phyloP scores from a whole-genome alignment of 2,113 vertebrate genomes.

The Monopterus albus region DNA sequence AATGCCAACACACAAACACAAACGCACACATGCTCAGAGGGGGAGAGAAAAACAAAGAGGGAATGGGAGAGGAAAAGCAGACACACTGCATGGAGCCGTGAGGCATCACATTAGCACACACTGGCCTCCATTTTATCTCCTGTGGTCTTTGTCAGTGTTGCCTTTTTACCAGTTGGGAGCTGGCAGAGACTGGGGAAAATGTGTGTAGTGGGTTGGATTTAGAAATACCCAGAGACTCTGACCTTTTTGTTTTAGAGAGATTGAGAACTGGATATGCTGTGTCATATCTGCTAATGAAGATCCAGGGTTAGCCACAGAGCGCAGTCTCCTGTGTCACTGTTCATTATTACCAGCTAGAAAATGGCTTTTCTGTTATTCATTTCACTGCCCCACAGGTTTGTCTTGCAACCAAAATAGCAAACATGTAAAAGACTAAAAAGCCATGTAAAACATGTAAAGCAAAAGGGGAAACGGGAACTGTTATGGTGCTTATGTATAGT shows the following conservation, averaged over 20 bases:
- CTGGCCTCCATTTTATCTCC: slow-evolving; percentile 81
- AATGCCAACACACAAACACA: slow-evolving; percentile 70
- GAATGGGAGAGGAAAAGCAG: slow-evolving; percentile 67
- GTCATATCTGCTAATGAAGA: slow-evolving; percentile 39
- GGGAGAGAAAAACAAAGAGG: slow-evolving; percentile 77
- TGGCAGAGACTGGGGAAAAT: slow-evolving; percentile 52
- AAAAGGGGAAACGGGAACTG: not conserved
- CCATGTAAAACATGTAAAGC: not conserved
- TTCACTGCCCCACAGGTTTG: not conserved
- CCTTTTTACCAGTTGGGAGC: slow-evolving; percentile 81
- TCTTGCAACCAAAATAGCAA: not conserved
- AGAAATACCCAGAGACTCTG: slow-evolving; percentile 41
- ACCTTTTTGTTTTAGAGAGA: slow-evolving; percentile 44
- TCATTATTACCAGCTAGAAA: not conserved
- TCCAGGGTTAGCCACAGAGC: not conserved
- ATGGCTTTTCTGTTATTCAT: not conserved
- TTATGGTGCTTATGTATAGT: no score
- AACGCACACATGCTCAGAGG: slow-evolving; percentile 73
- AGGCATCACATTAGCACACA: slow-evolving; percentile 78
- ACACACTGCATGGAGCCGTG: slow-evolving; percentile 73
- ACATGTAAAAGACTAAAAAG: not conserved
- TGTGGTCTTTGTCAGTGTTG: slow-evolving; percentile 82
- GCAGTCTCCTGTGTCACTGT: not conserved
- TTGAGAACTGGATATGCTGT: slow-evolving; percentile 6
- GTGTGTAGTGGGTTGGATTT: slow-evolving; percentile 58